Base-by-base conservation (phyloP, 1,140 invertebrate genomes). In the Planococcus citri region DNA sequence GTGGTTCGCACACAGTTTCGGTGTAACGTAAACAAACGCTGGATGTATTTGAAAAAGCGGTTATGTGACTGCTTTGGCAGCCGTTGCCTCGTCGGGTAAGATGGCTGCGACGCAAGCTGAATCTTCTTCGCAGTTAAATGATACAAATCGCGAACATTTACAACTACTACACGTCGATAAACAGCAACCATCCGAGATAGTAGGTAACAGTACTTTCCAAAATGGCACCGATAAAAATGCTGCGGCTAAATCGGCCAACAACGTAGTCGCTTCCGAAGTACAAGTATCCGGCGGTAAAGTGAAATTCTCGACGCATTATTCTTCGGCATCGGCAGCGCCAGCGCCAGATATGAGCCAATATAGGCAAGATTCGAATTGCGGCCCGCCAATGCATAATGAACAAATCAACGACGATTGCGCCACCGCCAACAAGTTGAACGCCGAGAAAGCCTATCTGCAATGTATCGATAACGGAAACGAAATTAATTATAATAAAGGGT, bases 51-150 rank as follows among this genome's bases (percentile, higher is more conserved):
- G 73, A 72, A 72, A 73, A 73, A 75, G 75, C 75, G 75, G 76
- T 74, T 75, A 75, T 75, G 76, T 76, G 75, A 75, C 75, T 76
- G 73, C 69, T 69, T 69, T 58, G 24, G 69, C 27, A 61, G 68
- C 68, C 41, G 68, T 69, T 74, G n/a, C n/a, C n/a, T n/a, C n/a
- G n/a, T n/a, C n/a, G n/a, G 74, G 73, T 76, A 81, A 81, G 78
- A 83, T 83, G 82, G 82, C 82, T 80, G 80, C 82, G 78, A 82
- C 80, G 78, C 81, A 81, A 82, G 80, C 81, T 78, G 81, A 83
- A 79, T 80, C n/a, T n/a, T n/a, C n/a, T n/a, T n/a, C 78, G 78
- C 81, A 82, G 78, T 80, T 81, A 79, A 82, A 82, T 78, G 81
- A 82, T 79, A 79, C 80, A 76, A 82, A 81, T 77, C 76, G 78